Conservation (phyloP, 2,888 invertebrate species). For the Thecocarcelia acutangulata region DNA sequence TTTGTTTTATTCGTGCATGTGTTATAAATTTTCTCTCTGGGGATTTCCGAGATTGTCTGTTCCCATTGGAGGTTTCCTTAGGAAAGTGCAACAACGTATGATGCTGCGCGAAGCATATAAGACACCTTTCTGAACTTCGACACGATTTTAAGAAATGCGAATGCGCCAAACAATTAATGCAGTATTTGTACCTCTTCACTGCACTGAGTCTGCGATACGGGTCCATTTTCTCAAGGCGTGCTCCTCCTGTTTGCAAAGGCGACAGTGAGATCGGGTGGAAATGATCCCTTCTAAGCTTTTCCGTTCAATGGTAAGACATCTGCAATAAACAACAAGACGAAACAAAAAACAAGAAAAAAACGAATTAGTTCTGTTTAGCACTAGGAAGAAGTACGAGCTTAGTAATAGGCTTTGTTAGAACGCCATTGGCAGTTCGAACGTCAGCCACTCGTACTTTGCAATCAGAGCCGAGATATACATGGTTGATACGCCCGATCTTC, state of each 20-base stretch:
- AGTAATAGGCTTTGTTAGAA: constrained; percentile 28
- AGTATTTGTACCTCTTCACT: not conserved
- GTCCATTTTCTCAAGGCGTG: not conserved
- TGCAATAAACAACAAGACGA: no score
- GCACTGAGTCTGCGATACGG: not conserved
- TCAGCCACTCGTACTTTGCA: constrained; percentile 22
- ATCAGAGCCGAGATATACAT: not conserved
- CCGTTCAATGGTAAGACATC: not conserved
- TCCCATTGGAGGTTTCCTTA: no score
- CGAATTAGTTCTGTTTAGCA: not conserved
- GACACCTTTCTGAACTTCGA: no score
- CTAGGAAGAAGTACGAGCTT: constrained; percentile 34
- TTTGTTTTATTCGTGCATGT: no score
- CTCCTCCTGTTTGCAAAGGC: not conserved
- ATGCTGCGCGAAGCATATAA: no score
- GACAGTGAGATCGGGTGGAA: not conserved
- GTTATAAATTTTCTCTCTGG: no score
- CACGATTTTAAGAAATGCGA: not conserved
- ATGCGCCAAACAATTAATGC: not conserved
- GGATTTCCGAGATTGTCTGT: no score
- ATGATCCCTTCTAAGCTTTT: not conserved
- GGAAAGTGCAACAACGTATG: no score
- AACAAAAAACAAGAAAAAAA: no score
- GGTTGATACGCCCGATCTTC: constrained; percentile 19
- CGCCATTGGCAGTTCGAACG: constrained; percentile 23